Evolutionary conservation across 2,797 vertebrate genomes (phyloP).

Genomic region (Selene dorsalis): DNA sequence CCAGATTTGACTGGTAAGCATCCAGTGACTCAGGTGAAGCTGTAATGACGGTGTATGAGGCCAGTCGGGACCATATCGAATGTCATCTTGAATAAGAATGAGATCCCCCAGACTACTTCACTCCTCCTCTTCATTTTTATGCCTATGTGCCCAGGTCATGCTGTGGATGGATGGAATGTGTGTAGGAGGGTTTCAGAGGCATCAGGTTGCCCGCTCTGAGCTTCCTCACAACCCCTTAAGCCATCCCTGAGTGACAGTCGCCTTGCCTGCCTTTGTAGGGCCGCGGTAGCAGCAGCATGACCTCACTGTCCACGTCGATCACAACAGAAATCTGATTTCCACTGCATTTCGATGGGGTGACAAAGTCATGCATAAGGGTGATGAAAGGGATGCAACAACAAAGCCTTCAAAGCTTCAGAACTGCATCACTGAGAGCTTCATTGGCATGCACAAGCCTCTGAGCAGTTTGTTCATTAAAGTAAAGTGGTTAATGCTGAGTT

Average conservation of each 20-base stretch:
- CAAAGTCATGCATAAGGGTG: slow-evolving; percentile 38
- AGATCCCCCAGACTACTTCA: slow-evolving; percentile 37
- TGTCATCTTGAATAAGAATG: slow-evolving; percentile 65
- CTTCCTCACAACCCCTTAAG: slow-evolving; percentile 69
- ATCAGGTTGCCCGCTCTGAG: slow-evolving; percentile 75
- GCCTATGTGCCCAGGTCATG: slow-evolving; percentile 62
- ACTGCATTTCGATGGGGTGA: slow-evolving; percentile 58
- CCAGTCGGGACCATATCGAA: slow-evolving; percentile 66
- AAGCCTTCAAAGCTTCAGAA: slow-evolving; percentile 51
- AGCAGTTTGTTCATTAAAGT: slow-evolving; percentile 9
- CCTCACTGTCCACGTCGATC: slow-evolving; percentile 75
- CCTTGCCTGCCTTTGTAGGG: slow-evolving; percentile 72
- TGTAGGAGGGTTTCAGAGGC: slow-evolving; percentile 77
- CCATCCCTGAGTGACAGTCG: slow-evolving; percentile 65
- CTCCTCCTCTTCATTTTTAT: slow-evolving; percentile 49
- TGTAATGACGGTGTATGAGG: slow-evolving; percentile 64
- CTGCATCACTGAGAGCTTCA: slow-evolving; percentile 24
- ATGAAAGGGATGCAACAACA: slow-evolving; percentile 58
- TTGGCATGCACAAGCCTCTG: slow-evolving; percentile 4
- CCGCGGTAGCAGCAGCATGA: slow-evolving; percentile 68
- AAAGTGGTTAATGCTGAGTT: slow-evolving; percentile 2
- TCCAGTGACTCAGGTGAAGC: slow-evolving; percentile 41
- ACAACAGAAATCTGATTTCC: slow-evolving; percentile 70
- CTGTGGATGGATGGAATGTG: slow-evolving; percentile 78
- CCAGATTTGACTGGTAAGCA: slow-evolving; percentile 37